Evolutionary conservation across 1,140 invertebrate genomes (phyloP).

Genomic region (Portunus trituberculatus): DNA sequence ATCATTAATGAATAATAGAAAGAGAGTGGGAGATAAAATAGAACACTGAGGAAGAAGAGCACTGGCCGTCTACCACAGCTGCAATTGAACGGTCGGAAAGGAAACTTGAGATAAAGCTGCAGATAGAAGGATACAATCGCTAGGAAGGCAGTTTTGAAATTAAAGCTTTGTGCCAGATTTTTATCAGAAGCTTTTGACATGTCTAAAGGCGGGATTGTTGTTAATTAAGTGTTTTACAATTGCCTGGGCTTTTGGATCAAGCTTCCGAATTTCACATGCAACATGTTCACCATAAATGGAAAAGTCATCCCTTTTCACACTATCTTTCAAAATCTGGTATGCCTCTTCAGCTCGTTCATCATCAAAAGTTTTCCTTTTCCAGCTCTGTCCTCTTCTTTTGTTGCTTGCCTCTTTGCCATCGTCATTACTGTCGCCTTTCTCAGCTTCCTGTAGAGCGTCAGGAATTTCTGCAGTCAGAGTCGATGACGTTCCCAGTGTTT

Average conservation of each 20-base stretch:
- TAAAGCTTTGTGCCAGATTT: too few relatives aligned
- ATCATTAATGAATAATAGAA: too few relatives aligned
- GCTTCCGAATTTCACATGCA: slow-evolving; percentile 61
- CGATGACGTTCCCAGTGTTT: slow-evolving; percentile 51
- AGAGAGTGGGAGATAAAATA: too few relatives aligned
- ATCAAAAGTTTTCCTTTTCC: slow-evolving; percentile 46
- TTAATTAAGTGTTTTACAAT: slow-evolving; percentile 64
- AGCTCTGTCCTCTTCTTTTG: slow-evolving; percentile 55
- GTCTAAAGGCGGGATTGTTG: slow-evolving; percentile 38
- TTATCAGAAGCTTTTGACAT: slow-evolving; percentile 31
- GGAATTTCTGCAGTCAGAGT: slow-evolving; percentile 48
- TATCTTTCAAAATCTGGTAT: slow-evolving; percentile 58
- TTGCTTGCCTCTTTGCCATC: slow-evolving; percentile 53
- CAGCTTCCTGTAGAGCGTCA: slow-evolving; percentile 58
- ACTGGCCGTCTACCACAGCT: too few relatives aligned
- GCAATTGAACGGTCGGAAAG: too few relatives aligned
- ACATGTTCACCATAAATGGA: slow-evolving; percentile 50
- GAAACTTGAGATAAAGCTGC: too few relatives aligned
- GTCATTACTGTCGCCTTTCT: slow-evolving; percentile 59
- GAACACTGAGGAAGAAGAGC: slow-evolving; percentile 39
- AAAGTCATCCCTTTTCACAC: slow-evolving; percentile 56
- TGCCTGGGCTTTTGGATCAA: slow-evolving; percentile 57
- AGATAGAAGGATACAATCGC: too few relatives aligned
- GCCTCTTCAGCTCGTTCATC: slow-evolving; percentile 57
- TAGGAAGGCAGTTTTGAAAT: too few relatives aligned